Percentiles rank a stretch among this genome's conserved stretches.
These are phyloP conservation scores for Peromyscus attwateri DNA, from an alignment of 2,797 vertebrate genomes.

Conservation along the genomic window DNA sequence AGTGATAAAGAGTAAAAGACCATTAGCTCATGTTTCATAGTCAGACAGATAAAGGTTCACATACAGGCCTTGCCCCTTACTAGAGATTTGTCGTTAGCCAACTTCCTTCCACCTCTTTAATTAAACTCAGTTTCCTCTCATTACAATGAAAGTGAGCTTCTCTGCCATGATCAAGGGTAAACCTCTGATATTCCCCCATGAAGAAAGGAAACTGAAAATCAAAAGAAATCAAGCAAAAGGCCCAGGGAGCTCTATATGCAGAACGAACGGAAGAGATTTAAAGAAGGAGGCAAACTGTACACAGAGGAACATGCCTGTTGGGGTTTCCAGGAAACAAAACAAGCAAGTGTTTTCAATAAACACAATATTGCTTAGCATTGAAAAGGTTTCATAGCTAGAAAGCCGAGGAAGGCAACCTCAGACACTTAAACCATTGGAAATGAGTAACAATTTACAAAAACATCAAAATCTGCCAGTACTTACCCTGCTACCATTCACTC, in stretches of 20 bases:
- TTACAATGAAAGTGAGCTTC: constrained; percentile 30
- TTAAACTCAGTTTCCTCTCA: not conserved
- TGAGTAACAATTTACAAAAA: not conserved
- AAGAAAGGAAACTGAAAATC: not conserved
- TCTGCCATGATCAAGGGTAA: not conserved
- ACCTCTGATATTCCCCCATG: not conserved
- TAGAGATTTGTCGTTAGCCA: not conserved
- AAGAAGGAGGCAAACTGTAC: not conserved
- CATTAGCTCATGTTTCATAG: not conserved
- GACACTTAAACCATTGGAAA: not conserved
- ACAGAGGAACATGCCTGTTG: not conserved
- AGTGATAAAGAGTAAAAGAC: not conserved
- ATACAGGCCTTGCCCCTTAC: not conserved
- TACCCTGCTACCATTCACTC: not conserved
- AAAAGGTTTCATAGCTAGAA: not conserved
- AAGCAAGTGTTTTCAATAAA: not conserved
- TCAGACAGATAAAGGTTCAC: not conserved
- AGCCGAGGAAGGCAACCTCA: not conserved
- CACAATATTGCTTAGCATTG: not conserved
- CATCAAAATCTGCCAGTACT: not conserved
- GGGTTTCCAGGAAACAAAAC: not conserved
- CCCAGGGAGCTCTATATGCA: not conserved
- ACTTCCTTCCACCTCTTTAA: not conserved
- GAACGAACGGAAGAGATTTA: not conserved
- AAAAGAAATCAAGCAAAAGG: not conserved